These are phyloP conservation scores for Lithophane semibrunnea DNA, from an alignment of 2,888 invertebrate species.

Conservation along the genomic window DNA sequence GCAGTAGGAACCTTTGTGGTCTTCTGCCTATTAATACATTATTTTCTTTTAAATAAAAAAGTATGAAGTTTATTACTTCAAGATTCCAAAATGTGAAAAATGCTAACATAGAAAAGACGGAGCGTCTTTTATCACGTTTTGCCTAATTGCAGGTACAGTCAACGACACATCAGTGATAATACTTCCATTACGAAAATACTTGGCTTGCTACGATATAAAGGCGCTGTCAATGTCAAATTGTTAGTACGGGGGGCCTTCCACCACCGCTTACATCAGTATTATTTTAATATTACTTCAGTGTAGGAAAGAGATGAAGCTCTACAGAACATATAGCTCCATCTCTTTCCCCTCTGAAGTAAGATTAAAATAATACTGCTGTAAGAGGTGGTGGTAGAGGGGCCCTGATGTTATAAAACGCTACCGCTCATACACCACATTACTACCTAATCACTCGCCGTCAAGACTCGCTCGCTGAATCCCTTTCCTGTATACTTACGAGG, in stretches of 20 bases:
- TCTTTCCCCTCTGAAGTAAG: too few species aligned
- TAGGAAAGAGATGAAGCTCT: too few species aligned
- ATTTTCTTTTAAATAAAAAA: neutral
- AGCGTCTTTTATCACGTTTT: neutral
- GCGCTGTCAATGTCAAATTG: neutral
- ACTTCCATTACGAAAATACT: neutral
- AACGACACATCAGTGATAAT: neutral
- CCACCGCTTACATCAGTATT: too few species aligned
- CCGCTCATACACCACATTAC: neutral
- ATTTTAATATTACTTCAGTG: too few species aligned
- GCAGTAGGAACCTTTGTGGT: neutral
- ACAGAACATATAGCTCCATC: too few species aligned
- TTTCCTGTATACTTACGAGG: slow-evolving; percentile 45
- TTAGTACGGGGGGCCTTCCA: too few species aligned
- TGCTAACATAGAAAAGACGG: neutral
- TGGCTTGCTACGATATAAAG: neutral
- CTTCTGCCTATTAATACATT: neutral
- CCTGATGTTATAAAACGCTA: slow-evolving; percentile 16
- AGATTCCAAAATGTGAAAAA: neutral
- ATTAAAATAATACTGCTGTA: too few species aligned
- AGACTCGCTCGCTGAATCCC: slow-evolving; percentile 39
- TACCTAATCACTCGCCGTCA: slow-evolving; percentile 31
- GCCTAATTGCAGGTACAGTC: neutral
- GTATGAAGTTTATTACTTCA: neutral
- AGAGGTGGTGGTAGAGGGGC: too few species aligned